Evolutionary conservation across 2,888 invertebrate species (phyloP), one percentile per base, ranked within the genome.

Genomic region (Tachina grossa): DNA sequence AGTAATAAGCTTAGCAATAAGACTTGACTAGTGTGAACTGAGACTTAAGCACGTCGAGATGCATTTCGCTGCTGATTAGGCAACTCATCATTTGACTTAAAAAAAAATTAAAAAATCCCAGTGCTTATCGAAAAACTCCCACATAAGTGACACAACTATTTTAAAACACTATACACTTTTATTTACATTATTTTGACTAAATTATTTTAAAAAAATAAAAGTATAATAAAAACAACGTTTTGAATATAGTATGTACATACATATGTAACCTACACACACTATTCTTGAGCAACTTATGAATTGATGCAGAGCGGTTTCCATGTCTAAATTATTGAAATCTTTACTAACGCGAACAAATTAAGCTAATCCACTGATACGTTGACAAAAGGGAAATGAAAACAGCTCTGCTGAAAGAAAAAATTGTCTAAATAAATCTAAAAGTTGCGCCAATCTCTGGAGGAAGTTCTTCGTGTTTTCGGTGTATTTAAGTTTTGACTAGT

Each of bases 381-480:
- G n/a, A 61, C 8, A 13, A 68, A 39, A 68, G 55, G 51, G 51
- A 51, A 53, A 53, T 57, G 14, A 66, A 57, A 51, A 43, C 68
- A 74, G 83, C 72, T 82, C 76, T 57, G 65, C 10, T 47, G 39
- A 57, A 43, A 71, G 4, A 31, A 49, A 72, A 53, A 68, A 45
- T 78, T 63, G 31, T 14, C 63, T 76, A 76, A 69, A 63, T 51
- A 47, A 53, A 66, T 51, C 11, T 41, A 63, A 55, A 75, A 66
- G 22, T 89, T 90, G 61, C 89, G 89, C 90, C 90, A 91, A 76
- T 91, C 91, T 16, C 90, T 87, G 13, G 89, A 88, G 49, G 88
- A 89, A 65, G 77, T 89, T 69, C 89, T 69, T 75, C 86, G 66
- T 55, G 82, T 47, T 79, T 77, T 85, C 74, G 74, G 74, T 82